These are phyloP conservation scores for Cephonodes hylas DNA, from an alignment of 2,888 invertebrate genomes.

Conservation along the genomic window DNA sequence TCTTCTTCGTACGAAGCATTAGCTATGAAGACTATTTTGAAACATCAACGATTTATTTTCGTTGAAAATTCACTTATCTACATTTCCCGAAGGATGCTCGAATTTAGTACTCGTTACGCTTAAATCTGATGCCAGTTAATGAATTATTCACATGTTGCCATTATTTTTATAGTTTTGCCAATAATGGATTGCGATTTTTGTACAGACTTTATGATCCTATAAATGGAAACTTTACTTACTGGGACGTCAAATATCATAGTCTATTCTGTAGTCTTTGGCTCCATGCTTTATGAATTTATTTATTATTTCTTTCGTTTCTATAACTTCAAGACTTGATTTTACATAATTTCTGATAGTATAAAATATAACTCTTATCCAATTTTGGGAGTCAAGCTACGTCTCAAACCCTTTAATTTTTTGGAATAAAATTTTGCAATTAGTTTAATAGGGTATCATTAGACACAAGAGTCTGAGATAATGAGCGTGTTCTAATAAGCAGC, in stretches of 20 bases:
- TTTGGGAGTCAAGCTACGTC: too few relatives aligned
- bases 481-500: too few relatives aligned
- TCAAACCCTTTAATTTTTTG: too few relatives aligned
- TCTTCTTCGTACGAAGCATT: too few relatives aligned
- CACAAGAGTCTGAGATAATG: too few relatives aligned
- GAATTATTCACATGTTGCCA: neutral
- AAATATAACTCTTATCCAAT: too few relatives aligned
- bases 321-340: neutral
- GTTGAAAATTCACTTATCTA: neutral
- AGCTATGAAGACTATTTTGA: neutral
- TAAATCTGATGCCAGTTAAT: slow-evolving; percentile 3
- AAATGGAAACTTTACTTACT: neutral
- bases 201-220: neutral
- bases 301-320: neutral
- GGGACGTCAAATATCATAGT: neutral
- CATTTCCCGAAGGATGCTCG: neutral
- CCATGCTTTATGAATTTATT: neutral
- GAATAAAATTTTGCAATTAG: too few relatives aligned
- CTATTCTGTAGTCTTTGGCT: neutral
- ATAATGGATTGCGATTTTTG: neutral
- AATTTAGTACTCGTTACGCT: slow-evolving; percentile 6
- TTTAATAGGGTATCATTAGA: too few relatives aligned
- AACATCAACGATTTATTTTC: neutral
- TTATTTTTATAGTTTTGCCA: slow-evolving; percentile 5
- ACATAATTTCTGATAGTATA: too few relatives aligned